A percentile compares a stretch with the other conserved stretches of the same genome.
These are phyloP conservation scores for Merluccius polli DNA, from an alignment of 2,797 vertebrate species.

Conservation along the genomic window DNA sequence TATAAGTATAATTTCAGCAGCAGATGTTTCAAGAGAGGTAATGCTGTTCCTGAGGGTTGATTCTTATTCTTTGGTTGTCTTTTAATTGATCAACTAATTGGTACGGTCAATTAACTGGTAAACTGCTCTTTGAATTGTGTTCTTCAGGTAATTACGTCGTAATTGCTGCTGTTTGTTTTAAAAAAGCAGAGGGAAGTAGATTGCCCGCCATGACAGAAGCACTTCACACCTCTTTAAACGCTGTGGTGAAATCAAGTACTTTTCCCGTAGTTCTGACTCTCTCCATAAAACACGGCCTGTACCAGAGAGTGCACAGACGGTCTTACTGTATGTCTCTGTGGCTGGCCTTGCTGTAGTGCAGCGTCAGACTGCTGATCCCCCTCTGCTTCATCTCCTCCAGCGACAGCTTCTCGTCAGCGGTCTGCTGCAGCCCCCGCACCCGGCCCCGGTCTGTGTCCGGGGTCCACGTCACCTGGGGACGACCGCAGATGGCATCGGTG, in stretches of 20 bases:
- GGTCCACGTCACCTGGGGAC: slow-evolving; percentile 86
- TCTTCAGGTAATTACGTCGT: background rate
- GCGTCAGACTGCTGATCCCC: slow-evolving; percentile 80
- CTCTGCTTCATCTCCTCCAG: slow-evolving; percentile 67
- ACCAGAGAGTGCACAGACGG: no score
- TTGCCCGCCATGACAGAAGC: background rate
- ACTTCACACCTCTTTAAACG: background rate
- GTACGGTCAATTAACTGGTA: background rate
- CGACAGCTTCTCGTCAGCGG: slow-evolving; percentile 75
- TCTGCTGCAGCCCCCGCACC: slow-evolving; percentile 83
- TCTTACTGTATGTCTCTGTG: slow-evolving; percentile 82
- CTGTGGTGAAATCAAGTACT: background rate
- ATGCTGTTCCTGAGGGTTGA: background rate
- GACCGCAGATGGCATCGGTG: slow-evolving; percentile 23
- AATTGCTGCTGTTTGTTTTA: no score
- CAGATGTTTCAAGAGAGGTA: background rate
- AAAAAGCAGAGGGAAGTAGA: no score
- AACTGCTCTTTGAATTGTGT: background rate
- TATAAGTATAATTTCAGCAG: no score
- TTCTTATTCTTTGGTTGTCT: background rate
- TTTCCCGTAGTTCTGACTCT: no score
- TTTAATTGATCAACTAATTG: background rate
- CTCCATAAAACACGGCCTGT: no score
- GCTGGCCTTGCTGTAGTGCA: slow-evolving; percentile 87
- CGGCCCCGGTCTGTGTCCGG: slow-evolving; percentile 77